phyloP scores from a whole-genome alignment of 1,140 invertebrate species.

The Campoletis sonorensis region DNA sequence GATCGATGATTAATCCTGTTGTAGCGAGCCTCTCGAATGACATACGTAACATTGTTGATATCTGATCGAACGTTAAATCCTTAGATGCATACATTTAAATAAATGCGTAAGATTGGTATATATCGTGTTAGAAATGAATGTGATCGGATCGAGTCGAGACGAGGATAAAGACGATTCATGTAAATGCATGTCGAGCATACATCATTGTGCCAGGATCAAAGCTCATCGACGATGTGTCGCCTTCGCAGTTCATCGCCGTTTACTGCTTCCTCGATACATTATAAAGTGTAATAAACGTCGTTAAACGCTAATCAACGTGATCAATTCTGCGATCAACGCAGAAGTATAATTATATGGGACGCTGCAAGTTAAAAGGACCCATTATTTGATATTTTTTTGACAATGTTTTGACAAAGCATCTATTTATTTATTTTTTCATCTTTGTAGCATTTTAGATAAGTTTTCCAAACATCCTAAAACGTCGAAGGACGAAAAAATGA shows the following conservation, averaged over 20 bases:
- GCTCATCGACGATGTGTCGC: slow-evolving; percentile 20
- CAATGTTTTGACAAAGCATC: neutral
- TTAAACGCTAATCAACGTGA: slow-evolving; percentile 30
- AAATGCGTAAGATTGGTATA: slow-evolving; percentile 7
- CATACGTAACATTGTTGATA: slow-evolving; percentile 28
- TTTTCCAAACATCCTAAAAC: too few relatives aligned
- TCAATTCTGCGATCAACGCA: slow-evolving; percentile 10
- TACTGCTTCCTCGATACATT: slow-evolving; percentile 23
- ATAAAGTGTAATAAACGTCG: slow-evolving; percentile 43
- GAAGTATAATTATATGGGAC: neutral
- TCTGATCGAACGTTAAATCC: neutral
- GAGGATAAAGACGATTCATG: slow-evolving; percentile 30
- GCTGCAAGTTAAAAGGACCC: neutral
- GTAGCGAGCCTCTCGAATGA: neutral
- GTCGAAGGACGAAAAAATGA: neutral
- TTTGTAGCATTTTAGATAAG: too few relatives aligned
- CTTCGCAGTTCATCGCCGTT: slow-evolving; percentile 13
- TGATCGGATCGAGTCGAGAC: neutral
- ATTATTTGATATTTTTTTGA: neutral
- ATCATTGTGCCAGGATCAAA: slow-evolving; percentile 33
- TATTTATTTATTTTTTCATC: too few relatives aligned
- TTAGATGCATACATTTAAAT: neutral
- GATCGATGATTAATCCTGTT: slow-evolving; percentile 22
- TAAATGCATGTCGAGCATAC: slow-evolving; percentile 38
- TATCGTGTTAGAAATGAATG: neutral